A percentile compares a stretch with the other conserved stretches of the same genome.
These are phyloP conservation scores for Parnassius apollo DNA, from an alignment of 2,888 invertebrate species.

Conservation along the genomic window DNA sequence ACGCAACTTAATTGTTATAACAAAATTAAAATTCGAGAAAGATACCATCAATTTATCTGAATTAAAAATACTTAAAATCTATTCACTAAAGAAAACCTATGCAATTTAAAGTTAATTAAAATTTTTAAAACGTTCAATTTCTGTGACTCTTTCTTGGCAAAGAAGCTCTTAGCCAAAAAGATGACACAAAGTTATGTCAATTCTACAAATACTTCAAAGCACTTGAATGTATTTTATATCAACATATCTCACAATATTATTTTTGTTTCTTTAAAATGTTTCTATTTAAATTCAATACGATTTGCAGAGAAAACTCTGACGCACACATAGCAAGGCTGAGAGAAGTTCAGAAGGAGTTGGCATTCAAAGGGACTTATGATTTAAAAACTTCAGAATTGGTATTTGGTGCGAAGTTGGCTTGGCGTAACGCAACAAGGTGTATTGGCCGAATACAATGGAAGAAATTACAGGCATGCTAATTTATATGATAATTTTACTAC, in stretches of 20 bases:
- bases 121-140: too few species aligned
- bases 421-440: conserved; percentile 96
- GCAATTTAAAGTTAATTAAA: too few species aligned
- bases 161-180: too few species aligned
- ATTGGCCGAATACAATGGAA: conserved; percentile 98
- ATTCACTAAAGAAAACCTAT: too few species aligned
- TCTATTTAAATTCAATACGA: too few species aligned
- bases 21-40: conserved; percentile 17
- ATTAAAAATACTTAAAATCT: too few species aligned
- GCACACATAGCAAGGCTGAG: conserved; percentile 89
- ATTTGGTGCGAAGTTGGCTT: conserved; percentile 96
- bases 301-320: conserved; percentile 85
- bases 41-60: not conserved
- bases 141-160: too few species aligned
- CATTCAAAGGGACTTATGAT: conserved; percentile 90
- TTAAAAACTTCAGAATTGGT: conserved; percentile 94
- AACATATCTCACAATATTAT: too few species aligned
- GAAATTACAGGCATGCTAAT: conserved; percentile 89
- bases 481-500: not conserved
- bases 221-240: too few species aligned
- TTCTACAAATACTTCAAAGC: too few species aligned
- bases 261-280: too few species aligned
- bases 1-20: conserved; percentile 12
- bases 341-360: conserved; percentile 88
- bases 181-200: too few species aligned